Evolutionary conservation across 2,113 vertebrate species (phyloP).

Genomic region (Amazona vittata): DNA sequence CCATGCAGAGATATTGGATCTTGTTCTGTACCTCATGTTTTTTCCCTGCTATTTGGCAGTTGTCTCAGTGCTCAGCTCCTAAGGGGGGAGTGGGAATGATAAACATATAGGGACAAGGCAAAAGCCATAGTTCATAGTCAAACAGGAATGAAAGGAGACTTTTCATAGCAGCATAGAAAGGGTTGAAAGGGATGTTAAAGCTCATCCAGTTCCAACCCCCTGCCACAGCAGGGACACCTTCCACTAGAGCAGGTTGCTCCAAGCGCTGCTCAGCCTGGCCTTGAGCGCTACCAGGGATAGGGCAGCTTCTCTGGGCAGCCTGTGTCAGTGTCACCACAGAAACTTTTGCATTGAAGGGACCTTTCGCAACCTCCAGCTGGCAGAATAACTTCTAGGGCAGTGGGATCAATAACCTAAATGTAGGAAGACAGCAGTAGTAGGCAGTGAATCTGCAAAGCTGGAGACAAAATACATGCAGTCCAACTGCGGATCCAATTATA

Average conservation of each 20-base stretch:
- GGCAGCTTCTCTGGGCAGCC: not conserved
- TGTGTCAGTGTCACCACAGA: not conserved
- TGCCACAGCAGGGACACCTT: not conserved
- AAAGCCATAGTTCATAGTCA: not conserved
- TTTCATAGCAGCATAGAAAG: not conserved
- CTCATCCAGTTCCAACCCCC: not conserved
- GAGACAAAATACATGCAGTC: not conserved
- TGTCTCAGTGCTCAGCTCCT: not conserved
- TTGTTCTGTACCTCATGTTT: not conserved
- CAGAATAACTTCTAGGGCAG: conserved; percentile 1
- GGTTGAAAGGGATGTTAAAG: not conserved
- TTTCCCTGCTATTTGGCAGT: not conserved
- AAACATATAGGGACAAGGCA: not conserved
- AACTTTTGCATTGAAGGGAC: not conserved
- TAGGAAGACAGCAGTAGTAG: not conserved
- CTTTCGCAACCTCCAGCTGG: conserved; percentile 7
- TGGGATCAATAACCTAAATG: not conserved
- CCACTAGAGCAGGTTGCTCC: not conserved
- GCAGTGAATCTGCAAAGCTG: not conserved
- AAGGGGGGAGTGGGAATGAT: not conserved
- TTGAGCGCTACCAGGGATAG: not conserved
- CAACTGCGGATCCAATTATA: conserved; percentile 32
- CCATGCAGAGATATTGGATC: not conserved
- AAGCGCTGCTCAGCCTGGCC: not conserved
- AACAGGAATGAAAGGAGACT: not conserved